Conservation (phyloP, 2,113 vertebrate genomes). For the Tricholaema leucomelas region DNA sequence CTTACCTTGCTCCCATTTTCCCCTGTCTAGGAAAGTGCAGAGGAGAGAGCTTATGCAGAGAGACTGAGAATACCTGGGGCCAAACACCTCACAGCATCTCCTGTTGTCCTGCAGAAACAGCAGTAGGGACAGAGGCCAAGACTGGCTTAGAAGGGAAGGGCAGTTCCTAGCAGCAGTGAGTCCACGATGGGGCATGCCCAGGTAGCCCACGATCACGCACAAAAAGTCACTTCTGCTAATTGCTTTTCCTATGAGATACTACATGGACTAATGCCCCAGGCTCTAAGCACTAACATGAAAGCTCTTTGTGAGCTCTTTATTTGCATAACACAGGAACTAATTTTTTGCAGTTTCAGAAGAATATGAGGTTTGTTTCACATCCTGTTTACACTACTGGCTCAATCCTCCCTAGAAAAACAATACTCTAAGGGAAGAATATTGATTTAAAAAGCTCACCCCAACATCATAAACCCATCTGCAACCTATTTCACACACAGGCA, state of each 20-base stretch:
- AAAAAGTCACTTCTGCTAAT: neutral
- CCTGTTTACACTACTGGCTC: neutral
- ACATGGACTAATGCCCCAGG: neutral
- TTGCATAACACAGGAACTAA: slow-evolving; percentile 2
- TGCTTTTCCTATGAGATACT: neutral
- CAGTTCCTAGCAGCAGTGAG: neutral
- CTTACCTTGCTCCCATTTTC: neutral
- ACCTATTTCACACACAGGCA: neutral
- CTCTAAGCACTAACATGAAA: neutral
- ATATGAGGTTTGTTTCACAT: neutral
- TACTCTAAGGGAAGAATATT: neutral
- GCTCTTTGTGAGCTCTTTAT: neutral
- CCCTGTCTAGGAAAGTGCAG: neutral
- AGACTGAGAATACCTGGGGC: neutral
- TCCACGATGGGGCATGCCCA: fast-evolving
- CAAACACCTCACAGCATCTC: neutral
- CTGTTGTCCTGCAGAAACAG: neutral
- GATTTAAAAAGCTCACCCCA: neutral
- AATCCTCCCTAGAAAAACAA: neutral
- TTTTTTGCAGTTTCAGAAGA: neutral
- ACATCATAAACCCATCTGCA: neutral
- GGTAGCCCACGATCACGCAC: neutral
- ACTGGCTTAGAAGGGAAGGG: neutral
- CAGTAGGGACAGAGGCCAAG: neutral
- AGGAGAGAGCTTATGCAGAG: neutral